Base-by-base conservation (phyloP, 2,797 vertebrate genomes). In the Onychomys leucogaster region DNA sequence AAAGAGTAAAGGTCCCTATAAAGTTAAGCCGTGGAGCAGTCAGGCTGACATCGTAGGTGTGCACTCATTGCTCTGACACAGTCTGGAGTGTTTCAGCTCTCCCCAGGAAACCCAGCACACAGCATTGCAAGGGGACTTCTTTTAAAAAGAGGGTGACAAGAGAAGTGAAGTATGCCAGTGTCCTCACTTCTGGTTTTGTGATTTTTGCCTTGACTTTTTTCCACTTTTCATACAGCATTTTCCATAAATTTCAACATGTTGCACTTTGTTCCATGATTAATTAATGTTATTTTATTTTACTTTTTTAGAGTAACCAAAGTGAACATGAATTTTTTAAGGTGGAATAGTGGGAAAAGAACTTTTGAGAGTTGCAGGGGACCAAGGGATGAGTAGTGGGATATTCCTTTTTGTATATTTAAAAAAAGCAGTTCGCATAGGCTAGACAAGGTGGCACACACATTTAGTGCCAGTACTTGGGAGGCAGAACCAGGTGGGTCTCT, bases 171-270 rank as follows among this genome's bases (percentile, higher is more conserved):
- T 88, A 65, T 94, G 52, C 89, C 13, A 2, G 57, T 92, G 83
- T 71, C 96, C 75, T 97, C 95, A 96, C 80, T 98, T 97, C 94
- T 65, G 52, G 55, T 93, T 96, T 89, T 57, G 27, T 87, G 27
- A 77, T 52, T 78, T 83, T 94, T 91, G n/a, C 41, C 14, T 37
- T 34, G 59, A 41, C 29, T 37, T 86, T 41, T 43, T 73, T 34
- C 49, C 46, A 55, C 46, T 78, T 69, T 87, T 88, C 23, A 37
- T 88, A 43, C 61, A 67, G 81, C 81, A 77, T 49, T 93, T 86
- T 73, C 57, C 61, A 41, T 57, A 93, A 76, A 95, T 86, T 89
- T 91, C 89, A 91, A 1, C 34, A 92, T 69, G n/a, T 77, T 87
- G 14, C 65, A 34, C 63, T 65, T 95, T 37, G 67, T 89, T 78